Evolutionary conservation across 2,888 invertebrate species (phyloP).

Genomic region (Dolomedes plantarius): DNA sequence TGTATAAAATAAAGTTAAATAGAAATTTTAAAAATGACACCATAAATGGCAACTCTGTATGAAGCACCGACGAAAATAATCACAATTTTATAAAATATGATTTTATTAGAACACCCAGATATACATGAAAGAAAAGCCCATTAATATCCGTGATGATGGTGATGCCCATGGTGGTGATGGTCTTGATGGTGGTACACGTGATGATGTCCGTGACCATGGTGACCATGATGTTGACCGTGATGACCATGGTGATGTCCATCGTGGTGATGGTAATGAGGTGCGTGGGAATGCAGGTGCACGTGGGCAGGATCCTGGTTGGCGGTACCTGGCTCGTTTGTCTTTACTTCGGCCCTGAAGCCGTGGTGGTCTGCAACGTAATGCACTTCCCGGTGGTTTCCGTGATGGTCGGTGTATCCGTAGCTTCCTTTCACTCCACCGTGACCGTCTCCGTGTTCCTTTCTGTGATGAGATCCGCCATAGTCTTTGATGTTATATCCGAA

Average conservation of each 20-base stretch:
- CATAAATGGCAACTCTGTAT: too few relatives aligned
- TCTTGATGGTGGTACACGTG: background rate
- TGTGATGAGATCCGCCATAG: slow-evolving; percentile 28
- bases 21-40: too few relatives aligned
- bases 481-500: slow-evolving; percentile 45
- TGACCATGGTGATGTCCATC: background rate
- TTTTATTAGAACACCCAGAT: too few relatives aligned
- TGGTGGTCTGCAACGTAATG: slow-evolving; percentile 44
- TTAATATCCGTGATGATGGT: background rate
- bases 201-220: background rate
- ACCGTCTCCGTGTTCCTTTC: slow-evolving; percentile 35
- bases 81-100: too few relatives aligned
- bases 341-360: slow-evolving; percentile 46
- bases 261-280: slow-evolving; percentile 7
- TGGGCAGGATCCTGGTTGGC: slow-evolving; percentile 51
- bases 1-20: too few relatives aligned
- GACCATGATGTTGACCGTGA: too few relatives aligned
- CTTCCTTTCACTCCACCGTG: slow-evolving; percentile 43
- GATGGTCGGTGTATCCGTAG: slow-evolving; percentile 47
- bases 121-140: too few relatives aligned
- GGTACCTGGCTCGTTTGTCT: slow-evolving; percentile 53
- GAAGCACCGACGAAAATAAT: too few relatives aligned
- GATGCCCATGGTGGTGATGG: slow-evolving; percentile 14
- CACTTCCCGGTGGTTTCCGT: slow-evolving; percentile 37
- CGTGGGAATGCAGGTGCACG: slow-evolving; percentile 27